A percentile compares a stretch with the other conserved stretches of the same genome.
phyloP scores from a whole-genome alignment of 2,113 vertebrate species.

The Equus przewalskii region DNA sequence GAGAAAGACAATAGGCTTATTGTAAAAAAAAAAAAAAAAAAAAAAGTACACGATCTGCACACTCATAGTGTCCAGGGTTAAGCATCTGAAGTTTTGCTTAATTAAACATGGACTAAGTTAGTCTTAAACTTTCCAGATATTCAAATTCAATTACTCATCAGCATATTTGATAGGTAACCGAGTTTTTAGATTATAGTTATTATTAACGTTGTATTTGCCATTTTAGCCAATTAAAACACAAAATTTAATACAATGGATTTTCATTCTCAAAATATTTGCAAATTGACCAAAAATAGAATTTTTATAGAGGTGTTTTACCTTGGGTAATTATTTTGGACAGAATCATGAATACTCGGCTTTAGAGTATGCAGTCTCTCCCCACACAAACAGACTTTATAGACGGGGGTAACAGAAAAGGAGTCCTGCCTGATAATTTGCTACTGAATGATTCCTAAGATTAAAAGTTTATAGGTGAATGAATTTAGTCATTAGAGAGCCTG shows the following conservation, averaged over 20 bases:
- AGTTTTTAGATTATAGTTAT: constrained; percentile 26
- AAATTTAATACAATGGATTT: not conserved
- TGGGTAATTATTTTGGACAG: constrained; percentile 44
- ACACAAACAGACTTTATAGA: not conserved
- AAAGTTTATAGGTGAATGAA: not conserved
- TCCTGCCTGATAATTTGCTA: not conserved
- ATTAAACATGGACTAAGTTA: constrained; percentile 18
- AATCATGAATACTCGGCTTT: not conserved
- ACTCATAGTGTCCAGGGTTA: not conserved
- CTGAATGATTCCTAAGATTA: not conserved
- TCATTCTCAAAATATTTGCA: not conserved
- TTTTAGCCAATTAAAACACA: not conserved
- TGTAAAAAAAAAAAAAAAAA: not conserved
- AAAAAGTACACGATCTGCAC: not conserved
- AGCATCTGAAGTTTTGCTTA: not conserved
- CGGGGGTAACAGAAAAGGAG: not conserved
- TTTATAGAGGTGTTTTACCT: not conserved
- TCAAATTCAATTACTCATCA: not conserved
- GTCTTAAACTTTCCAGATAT: constrained; percentile 11
- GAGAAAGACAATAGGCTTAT: constrained; percentile 25
- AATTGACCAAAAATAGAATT: constrained; percentile 23
- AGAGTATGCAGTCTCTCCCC: not conserved
- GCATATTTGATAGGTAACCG: constrained; percentile 15
- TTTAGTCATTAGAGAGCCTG: not conserved
- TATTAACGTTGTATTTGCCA: not conserved